Percentiles rank a stretch among this genome's conserved stretches.
Evolutionary conservation across 2,113 vertebrate species (phyloP).

Genomic region (Sphaerodactylus townsendi): DNA sequence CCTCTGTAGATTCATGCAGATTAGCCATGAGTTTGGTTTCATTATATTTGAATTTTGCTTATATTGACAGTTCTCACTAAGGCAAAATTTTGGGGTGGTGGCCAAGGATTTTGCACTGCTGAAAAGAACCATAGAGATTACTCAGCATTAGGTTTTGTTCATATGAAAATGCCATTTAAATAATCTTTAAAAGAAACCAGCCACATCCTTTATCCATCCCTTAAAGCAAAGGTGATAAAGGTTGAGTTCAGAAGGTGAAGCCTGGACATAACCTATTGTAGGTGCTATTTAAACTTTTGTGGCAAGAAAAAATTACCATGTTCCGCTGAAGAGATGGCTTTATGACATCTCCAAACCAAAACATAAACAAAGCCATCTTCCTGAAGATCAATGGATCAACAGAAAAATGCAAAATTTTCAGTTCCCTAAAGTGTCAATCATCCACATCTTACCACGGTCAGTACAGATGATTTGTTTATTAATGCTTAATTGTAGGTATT

Average conservation of each 20-base stretch:
- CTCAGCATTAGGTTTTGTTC: background rate
- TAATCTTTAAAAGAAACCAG: background rate
- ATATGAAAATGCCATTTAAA: background rate
- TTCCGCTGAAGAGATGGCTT: too few species aligned
- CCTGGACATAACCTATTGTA: background rate
- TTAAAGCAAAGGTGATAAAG: background rate
- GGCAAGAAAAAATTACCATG: background rate
- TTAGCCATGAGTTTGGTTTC: background rate
- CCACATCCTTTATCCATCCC: background rate
- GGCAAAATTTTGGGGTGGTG: background rate
- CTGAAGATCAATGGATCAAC: too few species aligned
- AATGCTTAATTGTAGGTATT: background rate
- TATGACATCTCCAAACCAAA: too few species aligned
- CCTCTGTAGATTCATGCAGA: too few species aligned
- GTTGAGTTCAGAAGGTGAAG: background rate
- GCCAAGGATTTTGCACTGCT: background rate
- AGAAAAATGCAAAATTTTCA: too few species aligned
- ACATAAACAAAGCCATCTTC: too few species aligned
- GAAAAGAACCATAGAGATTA: background rate
- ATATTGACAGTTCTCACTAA: background rate
- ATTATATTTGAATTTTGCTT: background rate
- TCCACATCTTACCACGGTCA: too few species aligned
- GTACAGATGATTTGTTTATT: too few species aligned
- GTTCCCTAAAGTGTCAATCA: too few species aligned
- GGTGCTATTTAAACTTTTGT: background rate